These are phyloP conservation scores for Drosophila prosaltans DNA, from an alignment of 1,140 invertebrate species.

Conservation along the genomic window DNA sequence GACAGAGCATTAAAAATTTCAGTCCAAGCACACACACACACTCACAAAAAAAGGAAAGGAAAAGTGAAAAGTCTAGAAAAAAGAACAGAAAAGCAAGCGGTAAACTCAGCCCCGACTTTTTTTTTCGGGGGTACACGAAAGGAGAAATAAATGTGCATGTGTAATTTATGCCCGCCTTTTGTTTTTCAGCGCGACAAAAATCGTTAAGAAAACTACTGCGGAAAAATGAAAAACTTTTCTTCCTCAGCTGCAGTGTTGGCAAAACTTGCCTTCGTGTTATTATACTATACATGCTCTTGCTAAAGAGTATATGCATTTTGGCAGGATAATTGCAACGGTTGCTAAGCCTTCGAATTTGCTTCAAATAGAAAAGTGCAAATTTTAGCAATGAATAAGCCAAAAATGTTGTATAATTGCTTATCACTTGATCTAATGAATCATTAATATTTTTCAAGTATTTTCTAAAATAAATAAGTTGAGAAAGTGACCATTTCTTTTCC, in stretches of 20 bases:
- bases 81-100: neutral
- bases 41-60: neutral
- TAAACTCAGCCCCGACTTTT: neutral
- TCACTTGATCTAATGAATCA: no score
- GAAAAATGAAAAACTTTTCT: slow-evolving; percentile 46
- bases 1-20: slow-evolving; percentile 33
- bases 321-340: neutral
- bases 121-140: slow-evolving; percentile 25
- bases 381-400: no score
- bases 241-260: slow-evolving; percentile 13
- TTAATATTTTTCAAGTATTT: no score
- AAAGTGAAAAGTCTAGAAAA: neutral
- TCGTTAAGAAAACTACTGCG: slow-evolving; percentile 59
- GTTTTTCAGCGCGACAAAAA: slow-evolving; percentile 55
- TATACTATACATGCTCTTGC: neutral
- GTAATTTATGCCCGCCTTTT: slow-evolving; percentile 47
- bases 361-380: no score
- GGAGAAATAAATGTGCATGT: slow-evolving; percentile 56
- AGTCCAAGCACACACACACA: slow-evolving; percentile 33
- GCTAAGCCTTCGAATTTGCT: no score
- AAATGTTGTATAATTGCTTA: no score
- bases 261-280: slow-evolving; percentile 32
- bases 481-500: no score
- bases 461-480: no score
- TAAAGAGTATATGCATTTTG: neutral